These are phyloP conservation scores for Seriola aureovittata DNA, from an alignment of 2,113 vertebrate species.

Conservation along the genomic window DNA sequence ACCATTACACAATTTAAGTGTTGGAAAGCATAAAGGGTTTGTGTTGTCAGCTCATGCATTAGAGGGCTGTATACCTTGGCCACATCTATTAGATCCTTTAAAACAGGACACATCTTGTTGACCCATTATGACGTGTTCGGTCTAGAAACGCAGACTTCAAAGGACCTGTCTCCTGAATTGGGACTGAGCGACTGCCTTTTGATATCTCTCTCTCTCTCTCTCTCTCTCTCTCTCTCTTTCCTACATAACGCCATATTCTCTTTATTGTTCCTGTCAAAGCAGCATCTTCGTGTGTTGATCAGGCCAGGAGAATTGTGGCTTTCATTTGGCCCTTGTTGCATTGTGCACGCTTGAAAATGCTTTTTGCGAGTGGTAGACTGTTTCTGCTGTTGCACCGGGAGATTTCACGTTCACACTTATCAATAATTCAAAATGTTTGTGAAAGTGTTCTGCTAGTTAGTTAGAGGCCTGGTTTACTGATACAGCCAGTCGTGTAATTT, in stretches of 20 bases:
- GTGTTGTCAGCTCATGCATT: neutral
- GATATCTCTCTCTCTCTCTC: slow-evolving; percentile 19
- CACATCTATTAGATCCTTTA: neutral
- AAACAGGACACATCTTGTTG: neutral
- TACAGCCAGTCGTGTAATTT: neutral
- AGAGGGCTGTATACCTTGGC: neutral
- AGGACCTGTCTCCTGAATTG: slow-evolving; percentile 4
- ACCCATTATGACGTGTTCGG: neutral
- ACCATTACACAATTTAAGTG: neutral
- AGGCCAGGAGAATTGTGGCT: neutral
- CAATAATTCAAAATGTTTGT: slow-evolving; percentile 52
- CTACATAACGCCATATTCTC: slow-evolving; percentile 13
- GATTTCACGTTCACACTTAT: slow-evolving; percentile 32
- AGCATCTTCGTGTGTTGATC: slow-evolving; percentile 11
- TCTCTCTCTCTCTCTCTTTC: neutral
- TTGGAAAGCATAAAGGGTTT: neutral
- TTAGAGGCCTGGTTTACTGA: neutral
- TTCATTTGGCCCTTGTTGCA: neutral
- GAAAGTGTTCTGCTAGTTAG: neutral
- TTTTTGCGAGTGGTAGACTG: neutral
- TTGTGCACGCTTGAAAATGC: neutral
- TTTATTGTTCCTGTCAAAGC: slow-evolving; percentile 25
- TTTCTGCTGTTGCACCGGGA: neutral
- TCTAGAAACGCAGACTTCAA: neutral
- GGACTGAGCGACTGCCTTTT: slow-evolving; percentile 28